These are phyloP conservation scores for Molanna angustata DNA, from an alignment of 2,888 invertebrate species.

Conservation along the genomic window DNA sequence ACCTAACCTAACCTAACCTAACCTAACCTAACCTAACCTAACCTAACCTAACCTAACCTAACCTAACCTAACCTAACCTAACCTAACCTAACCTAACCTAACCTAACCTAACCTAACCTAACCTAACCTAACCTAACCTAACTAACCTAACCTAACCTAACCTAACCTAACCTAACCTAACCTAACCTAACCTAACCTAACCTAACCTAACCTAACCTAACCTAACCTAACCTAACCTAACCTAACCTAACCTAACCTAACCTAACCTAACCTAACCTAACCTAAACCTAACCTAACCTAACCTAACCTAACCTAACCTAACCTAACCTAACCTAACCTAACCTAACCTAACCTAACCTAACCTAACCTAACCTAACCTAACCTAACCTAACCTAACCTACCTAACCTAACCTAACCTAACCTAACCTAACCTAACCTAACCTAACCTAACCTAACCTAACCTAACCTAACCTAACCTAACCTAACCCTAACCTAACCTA, in stretches of 20 bases:
- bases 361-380: constrained; percentile 17
- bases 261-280: constrained; percentile 32
- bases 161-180: constrained; percentile 26
- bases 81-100: constrained; percentile 27
- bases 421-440: constrained; percentile 10
- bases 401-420: constrained; percentile 14
- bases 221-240: constrained; percentile 29
- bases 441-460: constrained; percentile 14
- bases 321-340: constrained; percentile 26
- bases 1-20: constrained; percentile 27
- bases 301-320: constrained; percentile 32
- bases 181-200: constrained; percentile 30
- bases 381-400: constrained; percentile 14
- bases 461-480: constrained; percentile 14
- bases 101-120: constrained; percentile 25
- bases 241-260: constrained; percentile 30
- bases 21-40: constrained; percentile 27
- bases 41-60: constrained; percentile 26
- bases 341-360: constrained; percentile 33
- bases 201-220: constrained; percentile 27
- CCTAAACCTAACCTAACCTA: constrained; percentile 34
- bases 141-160: constrained; percentile 28
- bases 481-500: no score
- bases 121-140: constrained; percentile 21
- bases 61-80: constrained; percentile 28